Percentiles rank a stretch among this genome's conserved stretches.
Evolutionary conservation across 2,888 invertebrate species (phyloP).

Genomic region (Cheilosia scutellata): DNA sequence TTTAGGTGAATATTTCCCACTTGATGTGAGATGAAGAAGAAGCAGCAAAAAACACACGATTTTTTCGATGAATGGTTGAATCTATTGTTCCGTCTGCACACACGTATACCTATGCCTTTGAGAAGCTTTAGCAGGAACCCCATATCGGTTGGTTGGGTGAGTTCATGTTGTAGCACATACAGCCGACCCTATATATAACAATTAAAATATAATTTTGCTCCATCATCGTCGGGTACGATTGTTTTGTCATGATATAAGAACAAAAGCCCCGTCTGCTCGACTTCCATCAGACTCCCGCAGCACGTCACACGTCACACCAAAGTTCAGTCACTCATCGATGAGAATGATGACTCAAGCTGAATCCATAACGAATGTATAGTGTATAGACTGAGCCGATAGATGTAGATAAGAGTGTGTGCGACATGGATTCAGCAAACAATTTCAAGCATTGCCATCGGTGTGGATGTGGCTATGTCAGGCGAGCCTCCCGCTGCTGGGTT

Average conservation of each 20-base stretch:
- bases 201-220: conserved; percentile 61
- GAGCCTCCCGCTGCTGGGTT: neutral
- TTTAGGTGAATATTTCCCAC: conserved; percentile 65
- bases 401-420: conserved; percentile 67
- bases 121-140: conserved; percentile 27
- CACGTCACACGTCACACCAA: conserved; percentile 30
- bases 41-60: conserved; percentile 8
- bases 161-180: conserved; percentile 9
- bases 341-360: conserved; percentile 52
- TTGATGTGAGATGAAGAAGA: conserved; percentile 32
- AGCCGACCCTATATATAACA: conserved; percentile 36
- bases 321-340: conserved; percentile 71
- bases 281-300: neutral
- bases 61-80: conserved; percentile 64
- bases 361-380: conserved; percentile 46
- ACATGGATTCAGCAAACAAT: conserved; percentile 30
- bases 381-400: conserved; percentile 18
- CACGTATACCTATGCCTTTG: conserved; percentile 20
- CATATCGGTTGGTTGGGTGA: conserved; percentile 1
- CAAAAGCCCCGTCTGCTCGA: conserved; percentile 49
- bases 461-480: neutral
- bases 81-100: conserved; percentile 60
- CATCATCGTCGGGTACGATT: conserved; percentile 38
- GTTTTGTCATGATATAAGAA: conserved; percentile 56
- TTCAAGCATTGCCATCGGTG: neutral